Base-by-base conservation (phyloP, 2,113 vertebrate species). In the Petroica traversi region DNA sequence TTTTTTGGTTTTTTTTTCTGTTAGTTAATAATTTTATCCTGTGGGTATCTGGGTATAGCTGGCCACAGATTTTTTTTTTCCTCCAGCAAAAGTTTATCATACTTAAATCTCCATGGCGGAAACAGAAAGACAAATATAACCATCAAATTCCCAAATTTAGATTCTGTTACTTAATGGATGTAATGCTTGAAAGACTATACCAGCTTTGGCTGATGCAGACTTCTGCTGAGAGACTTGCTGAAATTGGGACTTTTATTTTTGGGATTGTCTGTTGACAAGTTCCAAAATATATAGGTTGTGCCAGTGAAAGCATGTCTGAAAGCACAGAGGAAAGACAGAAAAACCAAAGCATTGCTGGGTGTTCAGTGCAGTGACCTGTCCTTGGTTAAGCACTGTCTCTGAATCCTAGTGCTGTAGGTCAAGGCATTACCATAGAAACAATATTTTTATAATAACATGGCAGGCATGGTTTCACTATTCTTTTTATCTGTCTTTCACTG, bases 161-260 rank as follows among this genome's bases (percentile, higher is more conserved):
- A 40, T 14, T 28, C 8, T 46, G 7, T 46, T 88, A 17, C 7
- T 75, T 85, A 41, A 41, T n/a, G 25, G 41, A 24, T 49, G 1
- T 16, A 38, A 51, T 46, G 6, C 38, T 74, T 85, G 38, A 72
- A 78, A 75, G 31, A 63, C 18, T 49, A 1, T 45, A 71, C 6
- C 7, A 67, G 14, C 54, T 58, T 36, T 58, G 66, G 6, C 28
- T 71, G 43, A 17, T 59, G 43, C 2, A 40, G 62, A 67, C 33
- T 74, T 77, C 40, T 33, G 33, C 19, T 36, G 7, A 58, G 34
- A 4, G 5, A 77, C 38, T 71, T 0, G 0, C 15, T 58, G 81
- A 88, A 68, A 48, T 14, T 23, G 2, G 11, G 43, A 9, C 14
- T 61, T 78, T 74, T 36, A 9, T 26, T 68, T 75, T 72, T 2